These are phyloP conservation scores for Illadopsis cleaveri DNA, from an alignment of 2,113 vertebrate genomes.

Conservation along the genomic window DNA sequence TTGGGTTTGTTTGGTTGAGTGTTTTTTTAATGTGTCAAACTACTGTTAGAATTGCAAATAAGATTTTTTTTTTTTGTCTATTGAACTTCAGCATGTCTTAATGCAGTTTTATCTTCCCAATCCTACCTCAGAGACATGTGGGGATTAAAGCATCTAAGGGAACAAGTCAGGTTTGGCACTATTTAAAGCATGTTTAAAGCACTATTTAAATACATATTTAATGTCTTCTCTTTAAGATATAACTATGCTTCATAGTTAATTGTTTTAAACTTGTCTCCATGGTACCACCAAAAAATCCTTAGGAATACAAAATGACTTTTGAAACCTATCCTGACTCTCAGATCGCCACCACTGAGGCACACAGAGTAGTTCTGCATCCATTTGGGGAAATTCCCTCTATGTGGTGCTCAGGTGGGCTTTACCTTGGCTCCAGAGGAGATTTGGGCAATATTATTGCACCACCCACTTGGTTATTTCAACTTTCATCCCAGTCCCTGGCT, in stretches of 20 bases:
- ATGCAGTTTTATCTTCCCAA: not conserved
- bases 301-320: not conserved
- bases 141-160: not conserved
- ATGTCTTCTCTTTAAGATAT: not conserved
- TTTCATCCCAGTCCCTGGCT: not conserved
- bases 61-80: not conserved
- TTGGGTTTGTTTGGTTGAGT: not conserved
- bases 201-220: not conserved
- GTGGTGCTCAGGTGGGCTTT: not conserved
- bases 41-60: not conserved
- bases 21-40: not conserved
- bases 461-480: not conserved
- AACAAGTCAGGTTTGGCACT: not conserved
- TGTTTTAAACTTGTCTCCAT: not conserved
- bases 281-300: not conserved
- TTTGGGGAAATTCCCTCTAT: rapidly evolving
- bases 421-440: not conserved
- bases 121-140: not conserved
- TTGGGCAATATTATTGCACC: rapidly evolving
- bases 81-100: not conserved
- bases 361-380: not conserved
- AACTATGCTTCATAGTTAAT: not conserved
- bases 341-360: rapidly evolving
- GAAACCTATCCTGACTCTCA: not conserved
- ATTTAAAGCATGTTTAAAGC: not conserved